These are phyloP conservation scores for Conger conger DNA, from an alignment of 2,113 vertebrate genomes.

Conservation along the genomic window DNA sequence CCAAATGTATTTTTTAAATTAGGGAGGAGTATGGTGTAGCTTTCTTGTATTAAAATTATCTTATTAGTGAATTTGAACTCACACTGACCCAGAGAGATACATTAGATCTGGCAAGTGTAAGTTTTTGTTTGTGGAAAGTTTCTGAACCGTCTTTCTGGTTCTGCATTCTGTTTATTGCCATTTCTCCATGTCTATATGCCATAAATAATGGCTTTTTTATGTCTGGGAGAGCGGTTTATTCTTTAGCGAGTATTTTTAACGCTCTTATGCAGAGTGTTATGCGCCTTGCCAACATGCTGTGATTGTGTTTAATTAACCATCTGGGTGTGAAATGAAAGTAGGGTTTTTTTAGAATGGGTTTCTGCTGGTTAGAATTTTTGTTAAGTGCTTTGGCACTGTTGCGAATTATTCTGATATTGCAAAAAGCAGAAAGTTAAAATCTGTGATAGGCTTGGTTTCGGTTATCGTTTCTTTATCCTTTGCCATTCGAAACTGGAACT, in stretches of 20 bases:
- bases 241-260: conserved; percentile 4
- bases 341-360: conserved; percentile 11
- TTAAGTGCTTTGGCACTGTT: conserved; percentile 1
- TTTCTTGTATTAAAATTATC: not conserved
- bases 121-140: not conserved
- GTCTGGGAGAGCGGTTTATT: not conserved
- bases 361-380: not conserved
- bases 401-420: not conserved
- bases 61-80: not conserved
- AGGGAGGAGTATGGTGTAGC: not conserved
- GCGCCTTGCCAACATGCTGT: not conserved
- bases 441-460: not conserved
- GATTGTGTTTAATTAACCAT: conserved; percentile 9
- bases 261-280: conserved; percentile 1
- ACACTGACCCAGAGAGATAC: not conserved
- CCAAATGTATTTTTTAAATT: not conserved
- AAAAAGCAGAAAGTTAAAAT: not conserved
- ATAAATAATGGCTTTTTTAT: not conserved
- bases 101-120: not conserved
- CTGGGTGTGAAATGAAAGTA: conserved; percentile 9
- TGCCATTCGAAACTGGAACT: not conserved
- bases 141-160: not conserved
- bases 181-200: not conserved
- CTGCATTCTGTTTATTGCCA: not conserved
- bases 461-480: not conserved